Percentiles rank a stretch among this genome's conserved stretches.
phyloP scores from a whole-genome alignment of 2,888 invertebrate species.

The Euzetes globulus region DNA sequence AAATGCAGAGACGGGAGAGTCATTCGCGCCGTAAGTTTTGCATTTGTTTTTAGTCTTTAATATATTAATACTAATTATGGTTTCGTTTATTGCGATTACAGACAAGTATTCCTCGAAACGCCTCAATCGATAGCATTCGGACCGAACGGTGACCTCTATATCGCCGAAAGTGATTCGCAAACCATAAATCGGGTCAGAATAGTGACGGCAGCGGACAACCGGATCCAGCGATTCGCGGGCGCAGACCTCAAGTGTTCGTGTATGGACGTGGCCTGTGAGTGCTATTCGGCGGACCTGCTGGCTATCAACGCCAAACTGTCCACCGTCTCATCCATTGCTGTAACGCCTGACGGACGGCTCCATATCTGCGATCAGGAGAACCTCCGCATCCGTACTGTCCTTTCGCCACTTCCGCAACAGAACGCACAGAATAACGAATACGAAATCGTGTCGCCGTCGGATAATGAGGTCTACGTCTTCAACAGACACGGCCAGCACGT shows the following conservation, averaged over 20 bases:
- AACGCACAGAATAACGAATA: conserved; percentile 77
- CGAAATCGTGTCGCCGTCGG: conserved; percentile 84
- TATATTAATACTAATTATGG: not conserved
- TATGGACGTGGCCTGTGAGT: conserved; percentile 47
- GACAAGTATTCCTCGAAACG: conserved; percentile 59
- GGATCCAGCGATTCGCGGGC: conserved; percentile 48
- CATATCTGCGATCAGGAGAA: conserved; percentile 82
- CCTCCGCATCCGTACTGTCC: conserved; percentile 50
- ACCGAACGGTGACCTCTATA: conserved; percentile 81
- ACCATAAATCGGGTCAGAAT: conserved; percentile 48
- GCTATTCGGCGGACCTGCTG: conserved; percentile 47
- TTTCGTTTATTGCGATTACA: conserved; percentile 43
- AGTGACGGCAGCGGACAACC: conserved; percentile 47
- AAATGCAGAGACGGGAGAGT: not conserved
- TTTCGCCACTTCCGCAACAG: conserved; percentile 58
- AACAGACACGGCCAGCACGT: conserved; percentile 91
- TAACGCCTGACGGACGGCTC: conserved; percentile 89
- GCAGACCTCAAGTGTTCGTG: conserved; percentile 50
- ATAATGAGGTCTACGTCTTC: conserved; percentile 86
- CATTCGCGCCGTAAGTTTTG: not conserved
- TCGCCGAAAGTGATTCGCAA: conserved; percentile 85
- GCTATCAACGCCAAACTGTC: conserved; percentile 49
- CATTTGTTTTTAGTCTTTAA: not conserved
- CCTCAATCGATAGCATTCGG: conserved; percentile 83
- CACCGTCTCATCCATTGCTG: conserved; percentile 62